Evolutionary conservation across 2,888 invertebrate genomes (phyloP), one percentile per base, ranked within the genome.

Genomic region (Cantharis flavilabris): DNA sequence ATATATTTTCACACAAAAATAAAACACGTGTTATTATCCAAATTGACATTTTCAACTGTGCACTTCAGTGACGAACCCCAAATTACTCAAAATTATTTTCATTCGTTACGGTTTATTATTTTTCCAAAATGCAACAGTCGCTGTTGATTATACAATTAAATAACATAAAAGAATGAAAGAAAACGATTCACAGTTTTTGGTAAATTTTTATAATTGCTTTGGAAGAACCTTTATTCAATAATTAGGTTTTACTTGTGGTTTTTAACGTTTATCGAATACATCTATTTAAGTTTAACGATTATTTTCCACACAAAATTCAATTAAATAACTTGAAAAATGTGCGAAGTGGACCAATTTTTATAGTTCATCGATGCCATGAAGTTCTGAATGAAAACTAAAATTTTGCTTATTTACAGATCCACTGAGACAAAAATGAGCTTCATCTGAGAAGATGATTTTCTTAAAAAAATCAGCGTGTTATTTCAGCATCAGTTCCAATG

Each of bases 1-100:
- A 49, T 64, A 63, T 33, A 74, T 74, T 71, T 76, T 74, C 73
- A 69, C 62, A 67, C 69, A 70, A 77, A 77, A 76, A 70, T 71
- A 77, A 71, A 77, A 74, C 69, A 33, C 76, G 71, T 62, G 67
- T 69, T 65, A 77, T 77, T 77, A 74, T 77, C 69, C 16, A 33
- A 71, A 77, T 77, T 77, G 77, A 74, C 71, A 77, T 75, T 71
- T 75, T 33, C 65, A 26, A 62, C 62, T 62, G 69, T 73, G 73
- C 62, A 63, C 69, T 18, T 28, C 16, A 30, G 62, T 26, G 28
- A 63, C 23, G 62, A 30, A 69, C 73, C 73, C 69, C 69, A 20
- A 49, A 69, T 73, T 73, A 73, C 28, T 69, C 16, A 28, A 73
- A 73, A 73, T 69, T 69, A 18, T 73, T 73, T 73, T 62, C 13